Conservation (phyloP, 2,888 invertebrate genomes). For the Litoditis marina region DNA sequence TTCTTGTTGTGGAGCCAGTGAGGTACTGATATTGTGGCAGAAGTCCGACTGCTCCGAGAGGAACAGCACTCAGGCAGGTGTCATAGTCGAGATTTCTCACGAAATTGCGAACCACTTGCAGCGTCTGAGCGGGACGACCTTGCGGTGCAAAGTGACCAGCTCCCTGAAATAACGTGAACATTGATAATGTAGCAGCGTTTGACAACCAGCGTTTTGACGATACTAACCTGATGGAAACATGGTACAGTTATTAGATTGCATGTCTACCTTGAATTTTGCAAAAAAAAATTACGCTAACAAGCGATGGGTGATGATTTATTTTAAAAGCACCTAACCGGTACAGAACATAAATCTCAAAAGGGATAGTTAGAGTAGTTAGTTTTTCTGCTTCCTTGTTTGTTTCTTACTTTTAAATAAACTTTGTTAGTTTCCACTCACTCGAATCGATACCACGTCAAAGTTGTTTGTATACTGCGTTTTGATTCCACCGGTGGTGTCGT, state of each 20-base stretch:
- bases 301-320: too few relatives aligned
- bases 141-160: conserved; percentile 36
- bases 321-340: too few relatives aligned
- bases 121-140: conserved; percentile 28
- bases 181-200: neutral
- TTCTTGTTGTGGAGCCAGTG: conserved; percentile 6
- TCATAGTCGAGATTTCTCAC: conserved; percentile 22
- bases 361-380: neutral
- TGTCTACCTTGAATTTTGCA: too few relatives aligned
- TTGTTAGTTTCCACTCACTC: conserved; percentile 13
- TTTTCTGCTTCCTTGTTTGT: too few relatives aligned
- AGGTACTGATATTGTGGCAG: conserved; percentile 23
- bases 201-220: too few relatives aligned
- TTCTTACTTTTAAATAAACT: conserved; percentile 5
- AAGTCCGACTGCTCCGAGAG: conserved; percentile 26
- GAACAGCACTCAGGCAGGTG: conserved; percentile 30
- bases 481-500: conserved; percentile 32
- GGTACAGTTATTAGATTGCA: too few relatives aligned
- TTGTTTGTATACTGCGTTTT: conserved; percentile 22
- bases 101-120: conserved; percentile 35
- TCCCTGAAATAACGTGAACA: conserved; percentile 20
- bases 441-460: conserved; percentile 24
- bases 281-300: too few relatives aligned
- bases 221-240: too few relatives aligned
- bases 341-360: too few relatives aligned